phyloP scores from a whole-genome alignment of 2,797 vertebrate species.

The Phoebastria nigripes region DNA sequence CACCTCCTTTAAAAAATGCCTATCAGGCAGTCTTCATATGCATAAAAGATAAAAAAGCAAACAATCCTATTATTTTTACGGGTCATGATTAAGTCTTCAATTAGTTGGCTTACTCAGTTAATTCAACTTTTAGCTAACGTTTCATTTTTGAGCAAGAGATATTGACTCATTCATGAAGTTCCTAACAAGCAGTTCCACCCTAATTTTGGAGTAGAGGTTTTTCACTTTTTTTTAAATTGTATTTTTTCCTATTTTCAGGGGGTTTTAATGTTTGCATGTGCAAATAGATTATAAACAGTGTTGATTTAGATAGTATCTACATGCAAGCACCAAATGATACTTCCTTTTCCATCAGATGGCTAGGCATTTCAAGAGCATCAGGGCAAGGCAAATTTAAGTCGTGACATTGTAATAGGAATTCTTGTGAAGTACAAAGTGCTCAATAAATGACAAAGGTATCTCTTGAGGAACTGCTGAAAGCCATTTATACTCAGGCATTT shows the following conservation, averaged over 20 bases:
- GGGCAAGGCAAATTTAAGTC: not conserved
- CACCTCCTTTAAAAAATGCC: not conserved
- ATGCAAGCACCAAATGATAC: not conserved
- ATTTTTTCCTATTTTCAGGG: not conserved
- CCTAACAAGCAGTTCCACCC: not conserved
- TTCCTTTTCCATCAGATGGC: not conserved
- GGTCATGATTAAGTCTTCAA: not conserved
- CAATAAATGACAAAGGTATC: not conserved
- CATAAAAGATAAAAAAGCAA: not conserved
- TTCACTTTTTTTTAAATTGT: not conserved
- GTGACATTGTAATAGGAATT: not conserved
- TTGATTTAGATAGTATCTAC: not conserved
- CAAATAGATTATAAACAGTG: not conserved
- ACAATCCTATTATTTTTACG: not conserved
- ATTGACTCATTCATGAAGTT: not conserved
- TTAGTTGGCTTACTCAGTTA: not conserved
- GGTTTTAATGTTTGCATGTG: not conserved
- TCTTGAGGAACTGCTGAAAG: not conserved
- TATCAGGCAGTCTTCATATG: not conserved
- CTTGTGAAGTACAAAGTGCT: not conserved
- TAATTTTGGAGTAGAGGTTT: not conserved
- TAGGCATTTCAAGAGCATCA: not conserved
- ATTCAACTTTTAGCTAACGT: not conserved
- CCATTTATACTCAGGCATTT: not conserved
- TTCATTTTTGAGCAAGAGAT: not conserved